phyloP scores from a whole-genome alignment of 1,140 invertebrate genomes.

The Hermetia illucens region DNA sequence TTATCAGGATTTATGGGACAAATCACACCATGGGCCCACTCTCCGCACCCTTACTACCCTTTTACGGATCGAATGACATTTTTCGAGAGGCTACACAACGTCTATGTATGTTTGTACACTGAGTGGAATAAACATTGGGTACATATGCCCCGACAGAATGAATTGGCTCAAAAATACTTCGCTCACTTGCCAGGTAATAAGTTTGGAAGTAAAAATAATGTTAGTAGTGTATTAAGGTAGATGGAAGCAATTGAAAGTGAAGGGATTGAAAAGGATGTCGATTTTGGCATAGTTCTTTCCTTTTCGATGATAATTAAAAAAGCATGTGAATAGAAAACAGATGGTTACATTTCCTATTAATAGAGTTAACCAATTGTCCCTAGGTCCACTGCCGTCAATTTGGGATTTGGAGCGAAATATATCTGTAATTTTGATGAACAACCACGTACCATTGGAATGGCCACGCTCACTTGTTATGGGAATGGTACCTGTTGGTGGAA shows the following conservation, averaged over 20 bases:
- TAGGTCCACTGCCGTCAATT: conserved; percentile 31
- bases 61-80: conserved; percentile 10
- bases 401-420: conserved; percentile 33
- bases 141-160: conserved; percentile 14
- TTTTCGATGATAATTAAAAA: no score
- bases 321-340: no score
- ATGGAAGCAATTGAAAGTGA: no score
- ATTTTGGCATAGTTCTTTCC: no score
- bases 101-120: conserved; percentile 12
- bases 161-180: conserved; percentile 20
- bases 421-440: conserved; percentile 28
- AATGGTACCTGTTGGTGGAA: conserved; percentile 26
- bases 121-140: conserved; percentile 8
- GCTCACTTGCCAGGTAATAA: conserved; percentile 11
- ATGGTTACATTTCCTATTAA: no score
- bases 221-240: no score
- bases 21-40: conserved; percentile 20
- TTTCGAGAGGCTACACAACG: conserved; percentile 12
- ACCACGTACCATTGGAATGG: conserved; percentile 22
- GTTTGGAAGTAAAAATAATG: no score
- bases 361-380: neutral
- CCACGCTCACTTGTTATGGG: conserved; percentile 17
- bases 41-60: conserved; percentile 15
- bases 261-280: no score
- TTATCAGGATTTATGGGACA: conserved; percentile 21